Conservation (phyloP, 2,113 vertebrate species). For the Scartelaos histophorus region DNA sequence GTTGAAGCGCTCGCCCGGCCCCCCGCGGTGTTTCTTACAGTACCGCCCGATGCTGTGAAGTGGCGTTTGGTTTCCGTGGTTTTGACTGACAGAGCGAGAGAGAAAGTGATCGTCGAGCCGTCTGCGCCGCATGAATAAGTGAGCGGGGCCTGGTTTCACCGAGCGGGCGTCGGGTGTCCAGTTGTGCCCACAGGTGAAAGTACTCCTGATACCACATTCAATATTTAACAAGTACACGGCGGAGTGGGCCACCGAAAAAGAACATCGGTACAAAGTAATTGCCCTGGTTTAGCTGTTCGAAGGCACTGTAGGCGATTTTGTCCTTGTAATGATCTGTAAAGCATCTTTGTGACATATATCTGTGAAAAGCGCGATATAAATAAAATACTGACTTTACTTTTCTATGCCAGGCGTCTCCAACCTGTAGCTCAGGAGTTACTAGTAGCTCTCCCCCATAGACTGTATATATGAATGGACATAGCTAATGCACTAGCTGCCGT, state of each 20-base stretch:
- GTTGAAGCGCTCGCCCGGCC: background rate
- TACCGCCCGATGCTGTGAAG: background rate
- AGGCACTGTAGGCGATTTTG: too few species aligned
- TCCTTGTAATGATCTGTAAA: too few species aligned
- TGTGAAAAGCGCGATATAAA: too few species aligned
- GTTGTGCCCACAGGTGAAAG: slow-evolving; percentile 28
- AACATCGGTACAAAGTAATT: background rate
- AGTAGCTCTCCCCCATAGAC: too few species aligned
- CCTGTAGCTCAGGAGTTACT: too few species aligned
- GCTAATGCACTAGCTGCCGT: too few species aligned
- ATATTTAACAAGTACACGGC: background rate
- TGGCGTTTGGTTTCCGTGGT: background rate
- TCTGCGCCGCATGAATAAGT: slow-evolving; percentile 55
- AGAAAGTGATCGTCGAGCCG: slow-evolving; percentile 30
- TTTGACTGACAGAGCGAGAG: slow-evolving; percentile 9
- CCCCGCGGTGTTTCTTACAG: background rate
- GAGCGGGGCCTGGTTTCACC: slow-evolving; percentile 33
- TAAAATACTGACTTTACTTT: too few species aligned
- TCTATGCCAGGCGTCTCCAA: too few species aligned
- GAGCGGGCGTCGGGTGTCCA: slow-evolving; percentile 12
- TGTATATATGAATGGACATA: too few species aligned
- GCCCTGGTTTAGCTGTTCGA: too few species aligned
- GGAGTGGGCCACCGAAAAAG: background rate
- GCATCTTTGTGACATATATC: too few species aligned
- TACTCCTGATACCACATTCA: background rate